Evolutionary conservation across 1,140 invertebrate species (phyloP).

Genomic region (Drosophila repletoides): DNA sequence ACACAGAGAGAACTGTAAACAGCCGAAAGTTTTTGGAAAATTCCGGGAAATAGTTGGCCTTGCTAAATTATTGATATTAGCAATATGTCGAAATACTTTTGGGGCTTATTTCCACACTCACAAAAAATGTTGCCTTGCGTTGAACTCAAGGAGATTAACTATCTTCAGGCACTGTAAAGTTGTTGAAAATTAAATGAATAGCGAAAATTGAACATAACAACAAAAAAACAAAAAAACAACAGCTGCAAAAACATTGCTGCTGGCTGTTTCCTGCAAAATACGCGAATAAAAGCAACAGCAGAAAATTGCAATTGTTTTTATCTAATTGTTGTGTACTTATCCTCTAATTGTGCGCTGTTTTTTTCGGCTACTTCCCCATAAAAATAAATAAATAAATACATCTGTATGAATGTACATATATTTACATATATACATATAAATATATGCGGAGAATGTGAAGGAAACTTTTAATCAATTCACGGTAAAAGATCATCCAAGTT

Average conservation of each 20-base stretch:
- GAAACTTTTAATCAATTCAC: constrained; percentile 73
- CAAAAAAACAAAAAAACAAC: constrained; percentile 32
- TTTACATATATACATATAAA: constrained; percentile 1
- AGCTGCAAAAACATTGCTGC: constrained; percentile 32
- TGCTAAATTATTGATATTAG: constrained; percentile 25
- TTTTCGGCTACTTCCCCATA: constrained; percentile 40
- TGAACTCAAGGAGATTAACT: not conserved
- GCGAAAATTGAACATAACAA: not conserved
- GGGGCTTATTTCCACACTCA: constrained; percentile 10
- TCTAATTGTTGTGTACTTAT: constrained; percentile 61
- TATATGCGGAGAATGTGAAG: constrained; percentile 51
- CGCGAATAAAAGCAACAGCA: not conserved
- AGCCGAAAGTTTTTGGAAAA: constrained; percentile 51
- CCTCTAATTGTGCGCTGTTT: constrained; percentile 46
- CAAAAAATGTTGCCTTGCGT: too few relatives aligned
- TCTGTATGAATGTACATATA: constrained; percentile 27
- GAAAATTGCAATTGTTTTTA: constrained; percentile 57
- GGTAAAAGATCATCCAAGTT: constrained; percentile 47
- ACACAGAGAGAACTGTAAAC: constrained; percentile 43
- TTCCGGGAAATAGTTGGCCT: constrained; percentile 29
- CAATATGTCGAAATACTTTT: constrained; percentile 32
- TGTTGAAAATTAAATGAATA: constrained; percentile 19
- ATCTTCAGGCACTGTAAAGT: constrained; percentile 1
- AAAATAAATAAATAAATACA: too few relatives aligned
- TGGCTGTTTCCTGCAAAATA: constrained; percentile 41